phyloP scores from a whole-genome alignment of 1,140 invertebrate genomes.

The Pomacea maculata region DNA sequence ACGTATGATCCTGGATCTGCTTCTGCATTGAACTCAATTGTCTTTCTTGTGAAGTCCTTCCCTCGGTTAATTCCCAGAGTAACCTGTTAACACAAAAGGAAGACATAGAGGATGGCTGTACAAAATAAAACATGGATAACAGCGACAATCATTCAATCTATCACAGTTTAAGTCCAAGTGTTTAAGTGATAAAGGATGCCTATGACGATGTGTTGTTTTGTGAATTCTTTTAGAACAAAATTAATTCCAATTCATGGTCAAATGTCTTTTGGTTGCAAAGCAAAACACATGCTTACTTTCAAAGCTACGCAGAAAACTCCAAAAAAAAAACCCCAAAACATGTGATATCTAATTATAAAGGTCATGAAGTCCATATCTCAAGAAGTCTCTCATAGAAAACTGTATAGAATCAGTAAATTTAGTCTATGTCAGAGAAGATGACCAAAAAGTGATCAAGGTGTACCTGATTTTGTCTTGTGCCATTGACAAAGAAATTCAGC shows the following conservation, averaged over 20 bases:
- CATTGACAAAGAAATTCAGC: slow-evolving; percentile 93
- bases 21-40: slow-evolving; percentile 89
- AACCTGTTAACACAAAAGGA: slow-evolving; percentile 71
- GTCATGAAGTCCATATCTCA: too few relatives aligned
- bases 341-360: too few relatives aligned
- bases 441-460: slow-evolving; percentile 1
- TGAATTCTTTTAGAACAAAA: too few relatives aligned
- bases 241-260: neutral
- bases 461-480: slow-evolving; percentile 75
- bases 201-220: too few relatives aligned
- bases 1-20: slow-evolving; percentile 94
- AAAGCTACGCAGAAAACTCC: too few relatives aligned
- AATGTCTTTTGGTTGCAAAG: neutral
- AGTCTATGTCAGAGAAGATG: neutral
- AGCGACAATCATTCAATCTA: too few relatives aligned
- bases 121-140: too few relatives aligned
- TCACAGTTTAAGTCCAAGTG: too few relatives aligned
- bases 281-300: too few relatives aligned
- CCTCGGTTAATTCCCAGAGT: slow-evolving; percentile 89
- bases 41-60: slow-evolving; percentile 90
- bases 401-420: neutral
- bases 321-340: too few relatives aligned
- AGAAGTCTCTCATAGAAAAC: too few relatives aligned
- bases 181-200: too few relatives aligned
- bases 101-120: neutral